phyloP scores from a whole-genome alignment of 2,888 invertebrate species.

The Clitarchus hookeri region DNA sequence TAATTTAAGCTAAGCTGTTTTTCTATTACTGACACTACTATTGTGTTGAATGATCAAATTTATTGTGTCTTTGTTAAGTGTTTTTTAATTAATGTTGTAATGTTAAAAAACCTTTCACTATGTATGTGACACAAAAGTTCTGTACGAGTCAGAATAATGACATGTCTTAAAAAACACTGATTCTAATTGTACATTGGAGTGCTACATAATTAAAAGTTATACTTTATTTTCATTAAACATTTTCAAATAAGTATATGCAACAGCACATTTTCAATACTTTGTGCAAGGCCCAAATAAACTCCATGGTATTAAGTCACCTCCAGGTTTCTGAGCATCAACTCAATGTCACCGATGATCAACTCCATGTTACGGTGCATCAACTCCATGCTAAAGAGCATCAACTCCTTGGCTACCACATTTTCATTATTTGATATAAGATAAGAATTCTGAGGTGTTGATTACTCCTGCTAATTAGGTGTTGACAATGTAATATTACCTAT shows the following conservation, averaged over 20 bases:
- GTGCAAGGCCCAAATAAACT: neutral
- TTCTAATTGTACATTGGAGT: too few species aligned
- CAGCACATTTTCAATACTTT: neutral
- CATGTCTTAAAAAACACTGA: too few species aligned
- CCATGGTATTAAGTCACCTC: too few species aligned
- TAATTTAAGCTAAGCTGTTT: neutral
- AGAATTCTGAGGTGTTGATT: neutral
- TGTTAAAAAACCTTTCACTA: too few species aligned
- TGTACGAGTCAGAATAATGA: too few species aligned
- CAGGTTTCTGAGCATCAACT: too few species aligned
- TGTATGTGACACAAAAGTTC: too few species aligned
- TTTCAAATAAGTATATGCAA: neutral
- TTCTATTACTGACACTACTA: too few species aligned
- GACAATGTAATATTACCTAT: neutral
- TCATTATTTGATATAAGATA: neutral
- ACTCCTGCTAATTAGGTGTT: neutral
- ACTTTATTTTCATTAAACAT: neutral
- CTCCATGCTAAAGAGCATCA: too few species aligned
- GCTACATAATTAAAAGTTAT: too few species aligned
- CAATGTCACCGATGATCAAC: neutral
- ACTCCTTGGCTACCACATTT: neutral
- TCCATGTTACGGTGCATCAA: neutral
- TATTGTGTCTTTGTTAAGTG: neutral
- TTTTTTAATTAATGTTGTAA: neutral
- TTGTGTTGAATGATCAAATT: neutral